Conservation (phyloP, 2,888 invertebrate species). For the Drosophila atripex region DNA sequence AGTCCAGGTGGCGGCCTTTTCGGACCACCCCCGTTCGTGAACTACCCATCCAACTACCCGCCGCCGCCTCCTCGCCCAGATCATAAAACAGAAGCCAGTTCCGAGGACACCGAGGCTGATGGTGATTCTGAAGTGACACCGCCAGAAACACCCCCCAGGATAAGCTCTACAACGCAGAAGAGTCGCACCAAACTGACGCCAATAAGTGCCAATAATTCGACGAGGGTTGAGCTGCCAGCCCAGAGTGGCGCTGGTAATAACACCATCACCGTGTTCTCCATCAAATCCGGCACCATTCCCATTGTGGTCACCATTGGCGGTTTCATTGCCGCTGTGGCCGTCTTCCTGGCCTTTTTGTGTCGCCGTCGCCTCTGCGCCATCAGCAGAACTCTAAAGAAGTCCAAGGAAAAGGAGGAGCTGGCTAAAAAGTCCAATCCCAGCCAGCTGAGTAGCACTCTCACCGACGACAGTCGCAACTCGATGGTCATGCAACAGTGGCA, state of each 20-base stretch:
- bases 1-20: slow-evolving; percentile 47
- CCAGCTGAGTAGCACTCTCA: slow-evolving; percentile 80
- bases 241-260: slow-evolving; percentile 14
- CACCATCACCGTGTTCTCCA: slow-evolving; percentile 61
- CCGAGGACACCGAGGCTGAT: slow-evolving; percentile 13
- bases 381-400: slow-evolving; percentile 85
- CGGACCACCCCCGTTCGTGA: slow-evolving; percentile 78
- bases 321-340: slow-evolving; percentile 88
- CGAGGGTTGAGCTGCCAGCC: slow-evolving; percentile 17
- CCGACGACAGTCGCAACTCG: slow-evolving; percentile 83
- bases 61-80: slow-evolving; percentile 35
- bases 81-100: slow-evolving; percentile 33
- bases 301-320: slow-evolving; percentile 88
- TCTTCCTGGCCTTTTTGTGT: slow-evolving; percentile 87
- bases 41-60: slow-evolving; percentile 69
- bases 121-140: not conserved
- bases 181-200: slow-evolving; percentile 79
- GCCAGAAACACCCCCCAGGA: slow-evolving; percentile 15
- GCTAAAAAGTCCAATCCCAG: slow-evolving; percentile 85
- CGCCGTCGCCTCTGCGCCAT: slow-evolving; percentile 89
- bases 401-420: slow-evolving; percentile 89
- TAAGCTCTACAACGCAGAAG: slow-evolving; percentile 50
- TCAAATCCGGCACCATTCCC: slow-evolving; percentile 88
- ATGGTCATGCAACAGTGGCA: slow-evolving; percentile 91
- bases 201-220: slow-evolving; percentile 56